Evolutionary conservation across 2,888 invertebrate genomes (phyloP).

Genomic region (Dryococelus australis): DNA sequence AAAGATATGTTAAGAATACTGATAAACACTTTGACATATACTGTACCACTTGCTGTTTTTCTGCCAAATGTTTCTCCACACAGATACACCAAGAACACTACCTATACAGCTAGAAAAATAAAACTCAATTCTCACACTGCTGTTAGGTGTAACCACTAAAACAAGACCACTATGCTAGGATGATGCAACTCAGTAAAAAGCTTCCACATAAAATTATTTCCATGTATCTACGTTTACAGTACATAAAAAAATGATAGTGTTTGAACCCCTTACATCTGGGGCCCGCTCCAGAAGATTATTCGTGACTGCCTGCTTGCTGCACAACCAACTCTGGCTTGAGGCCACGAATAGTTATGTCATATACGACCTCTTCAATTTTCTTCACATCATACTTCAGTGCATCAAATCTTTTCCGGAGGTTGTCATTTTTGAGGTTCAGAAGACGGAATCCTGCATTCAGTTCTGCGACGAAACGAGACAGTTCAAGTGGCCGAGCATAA

Average conservation of each 20-base stretch:
- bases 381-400: slow-evolving; percentile 90
- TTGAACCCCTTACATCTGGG: neutral
- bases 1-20: too few species aligned
- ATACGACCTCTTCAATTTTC: slow-evolving; percentile 92
- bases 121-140: too few species aligned
- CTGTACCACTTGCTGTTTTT: too few species aligned
- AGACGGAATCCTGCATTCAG: slow-evolving; percentile 89
- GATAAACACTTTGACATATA: too few species aligned
- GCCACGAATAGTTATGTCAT: slow-evolving; percentile 85
- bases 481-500: slow-evolving; percentile 80
- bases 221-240: neutral
- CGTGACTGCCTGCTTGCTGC: neutral
- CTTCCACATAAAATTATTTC: neutral
- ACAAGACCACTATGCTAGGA: neutral
- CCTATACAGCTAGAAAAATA: too few species aligned
- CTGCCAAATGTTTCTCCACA: too few species aligned
- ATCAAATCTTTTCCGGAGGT: slow-evolving; percentile 85
- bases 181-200: neutral
- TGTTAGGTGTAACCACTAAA: neutral
- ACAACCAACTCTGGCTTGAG: slow-evolving; percentile 60
- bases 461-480: slow-evolving; percentile 85
- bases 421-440: slow-evolving; percentile 90
- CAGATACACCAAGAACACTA: too few species aligned
- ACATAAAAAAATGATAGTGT: neutral
- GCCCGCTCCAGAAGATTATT: neutral